phyloP scores from a whole-genome alignment of 2,113 vertebrate genomes.

The Ahaetulla prasina region DNA sequence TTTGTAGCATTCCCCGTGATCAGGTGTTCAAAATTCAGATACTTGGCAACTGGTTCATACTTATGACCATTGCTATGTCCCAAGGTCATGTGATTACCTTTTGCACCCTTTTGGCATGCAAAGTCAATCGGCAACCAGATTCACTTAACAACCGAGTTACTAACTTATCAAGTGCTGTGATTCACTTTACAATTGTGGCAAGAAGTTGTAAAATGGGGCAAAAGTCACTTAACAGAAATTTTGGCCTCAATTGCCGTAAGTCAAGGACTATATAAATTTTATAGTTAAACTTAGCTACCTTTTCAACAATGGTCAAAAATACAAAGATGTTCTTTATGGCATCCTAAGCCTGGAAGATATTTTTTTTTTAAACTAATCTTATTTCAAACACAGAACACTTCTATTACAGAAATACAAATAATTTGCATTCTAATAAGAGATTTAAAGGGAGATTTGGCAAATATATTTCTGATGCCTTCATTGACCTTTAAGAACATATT shows the following conservation, averaged over 20 bases:
- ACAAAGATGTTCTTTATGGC: background rate
- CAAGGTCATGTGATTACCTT: too few relatives aligned
- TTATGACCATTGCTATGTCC: too few relatives aligned
- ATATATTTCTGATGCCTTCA: constrained; percentile 12
- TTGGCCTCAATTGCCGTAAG: background rate
- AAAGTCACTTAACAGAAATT: background rate
- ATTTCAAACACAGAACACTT: background rate
- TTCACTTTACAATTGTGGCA: background rate
- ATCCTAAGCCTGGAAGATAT: background rate
- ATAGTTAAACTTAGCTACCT: background rate
- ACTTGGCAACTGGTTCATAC: too few relatives aligned
- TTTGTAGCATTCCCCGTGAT: background rate
- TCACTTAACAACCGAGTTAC: background rate
- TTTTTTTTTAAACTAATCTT: background rate
- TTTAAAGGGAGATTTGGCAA: constrained; percentile 12
- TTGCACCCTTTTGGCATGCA: too few relatives aligned
- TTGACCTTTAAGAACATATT: constrained; percentile 32
- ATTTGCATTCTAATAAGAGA: background rate
- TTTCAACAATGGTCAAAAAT: background rate
- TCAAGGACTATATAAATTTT: background rate
- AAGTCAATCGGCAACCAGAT: background rate
- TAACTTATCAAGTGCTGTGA: background rate
- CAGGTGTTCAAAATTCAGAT: background rate
- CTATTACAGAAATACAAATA: background rate
- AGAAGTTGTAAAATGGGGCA: background rate